These are phyloP conservation scores for Drosophila austrosaltans DNA, from an alignment of 2,888 invertebrate genomes.

Conservation along the genomic window DNA sequence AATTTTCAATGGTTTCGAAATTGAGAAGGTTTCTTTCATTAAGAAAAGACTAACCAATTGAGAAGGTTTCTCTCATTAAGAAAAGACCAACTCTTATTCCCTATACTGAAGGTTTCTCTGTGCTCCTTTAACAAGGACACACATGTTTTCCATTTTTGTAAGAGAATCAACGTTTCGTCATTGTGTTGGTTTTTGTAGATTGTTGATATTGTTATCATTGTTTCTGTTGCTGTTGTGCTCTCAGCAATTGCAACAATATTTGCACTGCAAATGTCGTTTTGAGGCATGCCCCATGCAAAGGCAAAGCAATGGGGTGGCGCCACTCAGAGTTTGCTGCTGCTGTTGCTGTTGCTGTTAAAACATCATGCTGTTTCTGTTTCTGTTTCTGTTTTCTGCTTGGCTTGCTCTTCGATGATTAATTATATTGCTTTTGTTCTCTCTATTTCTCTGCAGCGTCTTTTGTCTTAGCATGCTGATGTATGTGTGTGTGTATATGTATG, in stretches of 20 bases:
- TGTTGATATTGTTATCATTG: slow-evolving; percentile 26
- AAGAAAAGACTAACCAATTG: too few relatives aligned
- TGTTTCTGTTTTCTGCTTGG: slow-evolving; percentile 61
- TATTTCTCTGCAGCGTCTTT: slow-evolving; percentile 51
- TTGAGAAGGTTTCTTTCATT: too few relatives aligned
- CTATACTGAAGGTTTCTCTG: neutral
- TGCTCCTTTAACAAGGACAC: neutral
- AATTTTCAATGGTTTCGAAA: too few relatives aligned
- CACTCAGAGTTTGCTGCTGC: slow-evolving; percentile 19
- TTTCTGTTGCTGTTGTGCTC: slow-evolving; percentile 30
- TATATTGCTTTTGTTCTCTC: slow-evolving; percentile 70
- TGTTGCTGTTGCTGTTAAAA: slow-evolving; percentile 31
- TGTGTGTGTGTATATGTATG: slow-evolving; percentile 13
- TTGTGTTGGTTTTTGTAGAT: neutral
- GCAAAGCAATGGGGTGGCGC: slow-evolving; percentile 20
- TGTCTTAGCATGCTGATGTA: slow-evolving; percentile 17
- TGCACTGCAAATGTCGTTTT: slow-evolving; percentile 42
- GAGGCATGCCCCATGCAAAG: slow-evolving; percentile 23
- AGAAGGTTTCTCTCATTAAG: too few relatives aligned
- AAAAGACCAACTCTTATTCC: too few relatives aligned
- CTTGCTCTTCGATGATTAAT: slow-evolving; percentile 73
- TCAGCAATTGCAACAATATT: slow-evolving; percentile 52
- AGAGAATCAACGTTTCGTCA: slow-evolving; percentile 24
- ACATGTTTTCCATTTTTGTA: slow-evolving; percentile 2
- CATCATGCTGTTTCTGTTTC: slow-evolving; percentile 62